These are phyloP conservation scores for Cinara cedri DNA, from an alignment of 2,888 invertebrate species.

Conservation along the genomic window DNA sequence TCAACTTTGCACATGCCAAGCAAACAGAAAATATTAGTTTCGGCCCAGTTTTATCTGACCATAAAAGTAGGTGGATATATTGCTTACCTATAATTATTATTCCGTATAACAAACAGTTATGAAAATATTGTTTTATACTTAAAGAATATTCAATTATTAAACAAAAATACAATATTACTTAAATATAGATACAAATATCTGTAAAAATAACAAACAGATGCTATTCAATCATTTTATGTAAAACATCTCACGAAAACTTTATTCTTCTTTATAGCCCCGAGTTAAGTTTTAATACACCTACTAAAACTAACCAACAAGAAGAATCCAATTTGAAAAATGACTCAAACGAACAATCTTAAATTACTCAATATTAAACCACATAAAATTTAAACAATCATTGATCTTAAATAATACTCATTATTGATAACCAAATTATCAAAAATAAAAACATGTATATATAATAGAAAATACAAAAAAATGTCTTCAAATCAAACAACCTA, in stretches of 20 bases:
- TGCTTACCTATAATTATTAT: background rate
- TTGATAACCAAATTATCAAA: background rate
- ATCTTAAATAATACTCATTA: background rate
- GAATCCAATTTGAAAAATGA: background rate
- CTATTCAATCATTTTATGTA: background rate
- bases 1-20: conserved; percentile 28
- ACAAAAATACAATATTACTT: background rate
- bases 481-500: background rate
- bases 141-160: background rate
- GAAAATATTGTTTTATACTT: background rate
- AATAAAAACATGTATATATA: background rate
- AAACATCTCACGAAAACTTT: background rate
- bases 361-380: background rate
- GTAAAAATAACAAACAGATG: background rate
- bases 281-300: background rate
- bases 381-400: background rate
- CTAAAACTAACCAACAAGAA: background rate
- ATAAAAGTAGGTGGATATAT: background rate
- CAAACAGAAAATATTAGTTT: conserved; percentile 24
- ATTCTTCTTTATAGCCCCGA: background rate
- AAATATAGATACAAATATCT: background rate
- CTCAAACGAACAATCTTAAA: background rate
- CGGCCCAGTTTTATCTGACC: conserved; percentile 29
- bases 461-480: background rate
- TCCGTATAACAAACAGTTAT: background rate